Base-by-base conservation (phyloP, 2,888 invertebrate species). In the Itoplectis maculator region DNA sequence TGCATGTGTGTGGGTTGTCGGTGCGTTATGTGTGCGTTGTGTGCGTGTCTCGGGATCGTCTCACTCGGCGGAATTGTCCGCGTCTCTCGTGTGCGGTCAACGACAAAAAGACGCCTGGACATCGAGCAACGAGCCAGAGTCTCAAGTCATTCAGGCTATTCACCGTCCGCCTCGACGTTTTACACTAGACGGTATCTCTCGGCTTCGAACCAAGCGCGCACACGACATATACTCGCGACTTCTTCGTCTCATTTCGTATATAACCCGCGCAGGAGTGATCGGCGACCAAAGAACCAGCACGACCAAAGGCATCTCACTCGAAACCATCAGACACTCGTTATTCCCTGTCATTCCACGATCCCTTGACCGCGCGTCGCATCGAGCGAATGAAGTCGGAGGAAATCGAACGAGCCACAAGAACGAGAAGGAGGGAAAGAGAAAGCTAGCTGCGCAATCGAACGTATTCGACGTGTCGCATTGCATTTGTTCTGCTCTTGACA, bases 71-170 rank as follows among this genome's bases (percentile, higher is more conserved):
- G 49, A n/a, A 69, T 80, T 77, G 84, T 78, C 81, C 72, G 59
- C 4, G 69, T 80, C 80, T 49, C 72, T 69, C 51, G 69, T 81
- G 76, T 79, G 61, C 61, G 79, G 81, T 81, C 84, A 79, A 77
- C 56, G 82, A 84, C 84, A 81, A 76, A 84, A 84, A 84, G 65
- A 69, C 73, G 73, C 47, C 42, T 56, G 63, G 65, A 72, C 79
- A 77, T 77, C 74, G 72, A 29, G 35, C 54, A 61, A 66, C 45
- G 59, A 76, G 59, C 56, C 79, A 59, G 63, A 80, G 81, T 79
- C 74, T 65, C 79, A 51, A 73, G 78, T 78, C 80, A 83, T 83
- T 80, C 82, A 72, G 69, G 76, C 73, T 70, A 79, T 83, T 83
- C 83, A 83, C 65, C 65, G 63, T 29, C 47, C 20, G 40, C 9